phyloP scores from a whole-genome alignment of 2,113 vertebrate species.

The Oryctolagus cuniculus region DNA sequence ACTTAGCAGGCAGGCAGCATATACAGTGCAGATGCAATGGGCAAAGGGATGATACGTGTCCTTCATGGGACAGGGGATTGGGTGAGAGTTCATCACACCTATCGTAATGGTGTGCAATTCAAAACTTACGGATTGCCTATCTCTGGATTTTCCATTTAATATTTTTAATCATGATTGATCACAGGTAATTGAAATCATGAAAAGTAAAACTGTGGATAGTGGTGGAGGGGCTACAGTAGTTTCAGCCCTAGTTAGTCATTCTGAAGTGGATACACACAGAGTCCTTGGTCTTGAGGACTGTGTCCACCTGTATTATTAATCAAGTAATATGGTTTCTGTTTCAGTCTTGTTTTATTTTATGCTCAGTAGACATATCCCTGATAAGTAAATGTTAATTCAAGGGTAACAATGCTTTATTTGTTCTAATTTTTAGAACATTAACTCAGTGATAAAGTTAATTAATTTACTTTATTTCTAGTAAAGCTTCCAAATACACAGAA shows the following conservation, averaged over 20 bases:
- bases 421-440: background rate
- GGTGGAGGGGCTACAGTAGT: background rate
- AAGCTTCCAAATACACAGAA: background rate
- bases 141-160: background rate
- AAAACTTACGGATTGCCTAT: background rate
- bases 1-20: background rate
- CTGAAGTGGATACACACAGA: background rate
- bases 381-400: background rate
- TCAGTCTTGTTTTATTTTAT: background rate
- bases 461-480: background rate
- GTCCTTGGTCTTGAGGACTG: background rate
- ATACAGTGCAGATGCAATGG: background rate
- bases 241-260: background rate
- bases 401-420: background rate
- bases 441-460: background rate
- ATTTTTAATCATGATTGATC: background rate
- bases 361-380: background rate
- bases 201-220: background rate
- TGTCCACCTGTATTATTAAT: background rate
- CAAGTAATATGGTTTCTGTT: background rate
- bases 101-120: background rate
- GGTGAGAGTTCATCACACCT: background rate
- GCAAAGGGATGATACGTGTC: background rate
- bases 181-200: background rate
- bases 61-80: background rate